phyloP scores from a whole-genome alignment of 2,113 vertebrate species.

The Tupaia chinensis region DNA sequence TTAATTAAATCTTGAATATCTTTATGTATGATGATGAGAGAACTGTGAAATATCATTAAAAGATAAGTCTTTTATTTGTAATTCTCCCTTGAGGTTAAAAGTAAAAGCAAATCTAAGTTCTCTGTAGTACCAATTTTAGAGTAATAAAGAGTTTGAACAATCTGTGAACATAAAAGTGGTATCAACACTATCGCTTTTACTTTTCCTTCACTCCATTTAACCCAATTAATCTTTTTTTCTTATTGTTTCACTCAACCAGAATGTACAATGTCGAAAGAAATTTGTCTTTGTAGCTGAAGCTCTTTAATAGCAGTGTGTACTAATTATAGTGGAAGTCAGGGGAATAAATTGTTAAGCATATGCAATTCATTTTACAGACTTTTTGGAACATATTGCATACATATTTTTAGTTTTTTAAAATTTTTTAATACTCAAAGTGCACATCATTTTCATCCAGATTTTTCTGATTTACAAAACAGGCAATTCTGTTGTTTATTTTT shows the following conservation, averaged over 20 bases:
- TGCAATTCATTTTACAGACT: slow-evolving; percentile 1
- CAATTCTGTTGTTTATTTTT: slow-evolving; percentile 30
- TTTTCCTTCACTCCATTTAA: background rate
- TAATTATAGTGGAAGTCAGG: slow-evolving; percentile 49
- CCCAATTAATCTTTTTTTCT: slow-evolving; percentile 5
- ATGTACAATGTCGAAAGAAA: slow-evolving; percentile 11
- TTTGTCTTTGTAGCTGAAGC: slow-evolving; percentile 53
- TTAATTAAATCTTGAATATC: background rate
- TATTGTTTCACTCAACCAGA: background rate
- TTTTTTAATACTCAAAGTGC: slow-evolving; percentile 47
- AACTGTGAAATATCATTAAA: slow-evolving; percentile 33
- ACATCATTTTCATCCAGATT: slow-evolving; percentile 45
- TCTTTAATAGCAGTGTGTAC: slow-evolving; percentile 37
- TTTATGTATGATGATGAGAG: background rate
- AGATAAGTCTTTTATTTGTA: background rate
- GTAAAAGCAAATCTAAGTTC: background rate
- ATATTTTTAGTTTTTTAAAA: slow-evolving; percentile 53
- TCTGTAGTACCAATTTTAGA: background rate
- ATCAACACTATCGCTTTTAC: background rate
- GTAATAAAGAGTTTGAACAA: background rate
- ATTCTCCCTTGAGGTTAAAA: background rate
- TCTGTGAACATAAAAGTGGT: background rate
- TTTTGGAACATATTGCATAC: slow-evolving; percentile 50
- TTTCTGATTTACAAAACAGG: slow-evolving; percentile 50
- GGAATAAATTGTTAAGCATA: slow-evolving; percentile 49